phyloP scores from a whole-genome alignment of 2,113 vertebrate species.

The Parotia lawesii region DNA sequence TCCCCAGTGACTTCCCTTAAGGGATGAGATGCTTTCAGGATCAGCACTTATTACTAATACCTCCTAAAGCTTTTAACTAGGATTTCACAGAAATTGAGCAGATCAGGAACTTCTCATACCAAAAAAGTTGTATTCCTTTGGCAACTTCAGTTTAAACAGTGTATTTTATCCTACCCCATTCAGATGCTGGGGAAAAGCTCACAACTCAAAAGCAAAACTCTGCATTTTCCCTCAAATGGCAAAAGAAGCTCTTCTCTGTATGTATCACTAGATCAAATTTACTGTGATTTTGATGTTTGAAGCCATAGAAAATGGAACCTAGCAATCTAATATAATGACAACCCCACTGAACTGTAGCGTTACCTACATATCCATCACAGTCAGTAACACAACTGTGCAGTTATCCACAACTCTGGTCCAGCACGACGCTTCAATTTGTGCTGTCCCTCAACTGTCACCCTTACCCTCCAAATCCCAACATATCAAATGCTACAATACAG shows the following conservation, averaged over 20 bases:
- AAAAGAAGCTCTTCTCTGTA: not conserved
- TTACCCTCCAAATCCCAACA: not conserved
- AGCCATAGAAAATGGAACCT: not conserved
- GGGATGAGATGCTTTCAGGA: not conserved
- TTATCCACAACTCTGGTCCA: not conserved
- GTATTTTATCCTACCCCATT: not conserved
- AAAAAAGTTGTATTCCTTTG: not conserved
- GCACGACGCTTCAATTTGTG: accelerated
- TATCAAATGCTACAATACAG: not conserved
- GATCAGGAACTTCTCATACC: not conserved
- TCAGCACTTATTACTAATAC: not conserved
- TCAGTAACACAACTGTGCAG: not conserved
- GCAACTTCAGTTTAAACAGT: not conserved
- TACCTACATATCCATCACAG: not conserved
- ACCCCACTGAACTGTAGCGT: not conserved
- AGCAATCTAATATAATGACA: not conserved
- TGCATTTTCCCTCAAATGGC: not conserved
- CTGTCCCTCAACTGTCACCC: too few relatives aligned
- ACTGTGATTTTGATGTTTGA: not conserved
- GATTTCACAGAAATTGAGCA: not conserved
- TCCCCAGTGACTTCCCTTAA: not conserved
- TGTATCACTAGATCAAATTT: not conserved
- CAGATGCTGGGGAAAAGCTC: not conserved
- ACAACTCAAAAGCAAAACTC: not conserved
- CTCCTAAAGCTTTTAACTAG: not conserved